Base-by-base conservation (phyloP, 2,113 vertebrate species). In the Polypterus bichir region DNA sequence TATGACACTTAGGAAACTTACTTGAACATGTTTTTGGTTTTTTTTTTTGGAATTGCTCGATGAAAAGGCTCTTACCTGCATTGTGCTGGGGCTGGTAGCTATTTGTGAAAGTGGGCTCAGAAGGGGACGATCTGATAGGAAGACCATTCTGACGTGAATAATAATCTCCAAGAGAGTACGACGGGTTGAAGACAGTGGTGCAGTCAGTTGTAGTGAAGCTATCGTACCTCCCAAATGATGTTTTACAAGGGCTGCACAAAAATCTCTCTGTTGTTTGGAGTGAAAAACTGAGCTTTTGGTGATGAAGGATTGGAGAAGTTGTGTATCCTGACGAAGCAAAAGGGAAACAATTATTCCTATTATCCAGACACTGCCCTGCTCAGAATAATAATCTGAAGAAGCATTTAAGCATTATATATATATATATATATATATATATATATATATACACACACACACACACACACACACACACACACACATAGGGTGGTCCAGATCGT, bases 101-200 rank as follows among this genome's bases (percentile, higher is more conserved):
- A 87, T 77, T 59, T 69, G 73, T n/a, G 52, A 0, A 0, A 86
- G 76, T 45, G 81, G 81, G 58, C 2, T 5, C 46, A 83, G 66
- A 1, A 86, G 59, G 10, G 2, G 1, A 6, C 27, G 75, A 6
- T 69, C 68, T 63, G 63, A 73, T 57, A 77, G 68, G 7, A 87
- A 68, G 61, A 82, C 78, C 4, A 77, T 71, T 47, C 61, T 63
- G 57, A 77, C 69, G 44, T 87, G 83, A 53, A 87, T 74, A 65
- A 87, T 68, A 47, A 84, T 73, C 71, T 85, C 81, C 74, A 82
- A 52, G n/a, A 84, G 44, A 27, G 59, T 68, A 47, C 70, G 79
- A 9, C 62, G 78, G 55, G 48, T 68, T 65, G 65, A 4, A 1
- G 64, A 9, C 45, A 73, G 53, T 3, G 0, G 0, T 1, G 9